Conservation (phyloP, 2,113 vertebrate species). For the Antechinus flavipes region DNA sequence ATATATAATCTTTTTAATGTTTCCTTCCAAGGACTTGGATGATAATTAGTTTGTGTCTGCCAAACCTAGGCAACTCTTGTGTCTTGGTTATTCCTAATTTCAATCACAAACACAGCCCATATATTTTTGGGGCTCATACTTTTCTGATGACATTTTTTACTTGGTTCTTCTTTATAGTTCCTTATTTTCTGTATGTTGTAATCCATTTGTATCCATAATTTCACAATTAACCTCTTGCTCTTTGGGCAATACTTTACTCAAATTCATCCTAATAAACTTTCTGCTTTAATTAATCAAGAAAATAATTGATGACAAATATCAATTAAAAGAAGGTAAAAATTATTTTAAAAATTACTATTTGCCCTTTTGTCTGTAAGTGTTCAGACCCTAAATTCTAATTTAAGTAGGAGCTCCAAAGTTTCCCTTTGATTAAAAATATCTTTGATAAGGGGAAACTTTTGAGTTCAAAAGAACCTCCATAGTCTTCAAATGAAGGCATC, state of each 20-base stretch:
- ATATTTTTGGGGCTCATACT: background rate
- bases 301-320: background rate
- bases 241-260: background rate
- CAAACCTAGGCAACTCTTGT: background rate
- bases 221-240: background rate
- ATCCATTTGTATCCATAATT: background rate
- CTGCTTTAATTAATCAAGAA: constrained; percentile 22
- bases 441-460: background rate
- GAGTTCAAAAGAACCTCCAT: background rate
- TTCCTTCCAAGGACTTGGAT: background rate
- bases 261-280: background rate
- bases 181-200: background rate
- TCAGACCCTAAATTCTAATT: background rate
- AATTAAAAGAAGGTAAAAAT: background rate
- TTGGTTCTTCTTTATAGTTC: background rate
- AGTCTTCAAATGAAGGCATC: background rate
- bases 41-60: background rate
- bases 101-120: background rate
- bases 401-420: background rate
- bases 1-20: background rate
- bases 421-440: background rate
- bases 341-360: background rate
- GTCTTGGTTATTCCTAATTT: background rate
- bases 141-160: background rate
- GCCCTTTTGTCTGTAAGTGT: constrained; percentile 10